Percentiles rank a stretch among this genome's conserved stretches.
Conservation (phyloP, 1,140 invertebrate genomes). For the Holotrichia oblita region DNA sequence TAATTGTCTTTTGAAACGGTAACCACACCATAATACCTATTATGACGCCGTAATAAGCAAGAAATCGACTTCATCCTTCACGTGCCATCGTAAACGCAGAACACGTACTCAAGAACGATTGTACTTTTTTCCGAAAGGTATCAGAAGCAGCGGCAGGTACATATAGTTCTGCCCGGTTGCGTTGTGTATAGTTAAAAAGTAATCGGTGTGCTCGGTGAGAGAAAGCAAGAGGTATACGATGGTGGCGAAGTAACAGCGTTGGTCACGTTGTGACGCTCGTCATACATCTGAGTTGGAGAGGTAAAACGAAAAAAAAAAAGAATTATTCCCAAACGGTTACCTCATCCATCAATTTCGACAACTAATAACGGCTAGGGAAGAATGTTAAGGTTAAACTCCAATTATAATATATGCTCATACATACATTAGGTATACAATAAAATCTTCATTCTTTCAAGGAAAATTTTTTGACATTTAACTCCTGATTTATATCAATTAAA, state of each 20-base stretch:
- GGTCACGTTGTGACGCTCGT: constrained; percentile 29
- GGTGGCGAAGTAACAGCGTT: background rate
- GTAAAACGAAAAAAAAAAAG: constrained; percentile 14
- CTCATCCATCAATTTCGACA: constrained; percentile 27
- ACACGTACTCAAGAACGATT: constrained; percentile 5
- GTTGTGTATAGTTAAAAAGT: background rate
- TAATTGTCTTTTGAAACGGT: constrained; percentile 32
- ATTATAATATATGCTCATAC: no score
- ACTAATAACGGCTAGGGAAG: constrained; percentile 10
- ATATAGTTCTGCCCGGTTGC: background rate
- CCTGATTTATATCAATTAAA: no score
- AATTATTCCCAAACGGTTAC: background rate
- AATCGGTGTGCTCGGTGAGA: background rate
- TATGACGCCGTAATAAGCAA: constrained; percentile 30
- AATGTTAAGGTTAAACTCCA: background rate
- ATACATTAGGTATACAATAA: no score
- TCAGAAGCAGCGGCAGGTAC: background rate
- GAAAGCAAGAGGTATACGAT: constrained; percentile 20
- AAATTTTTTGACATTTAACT: no score
- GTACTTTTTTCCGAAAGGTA: constrained; percentile 18
- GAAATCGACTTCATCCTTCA: constrained; percentile 22
- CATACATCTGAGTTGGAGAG: background rate
- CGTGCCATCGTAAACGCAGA: constrained; percentile 24
- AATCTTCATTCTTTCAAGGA: no score
- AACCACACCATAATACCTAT: constrained; percentile 29